Base-by-base conservation (phyloP, 2,797 vertebrate genomes). In the Pipistrellus pygmaeus region DNA sequence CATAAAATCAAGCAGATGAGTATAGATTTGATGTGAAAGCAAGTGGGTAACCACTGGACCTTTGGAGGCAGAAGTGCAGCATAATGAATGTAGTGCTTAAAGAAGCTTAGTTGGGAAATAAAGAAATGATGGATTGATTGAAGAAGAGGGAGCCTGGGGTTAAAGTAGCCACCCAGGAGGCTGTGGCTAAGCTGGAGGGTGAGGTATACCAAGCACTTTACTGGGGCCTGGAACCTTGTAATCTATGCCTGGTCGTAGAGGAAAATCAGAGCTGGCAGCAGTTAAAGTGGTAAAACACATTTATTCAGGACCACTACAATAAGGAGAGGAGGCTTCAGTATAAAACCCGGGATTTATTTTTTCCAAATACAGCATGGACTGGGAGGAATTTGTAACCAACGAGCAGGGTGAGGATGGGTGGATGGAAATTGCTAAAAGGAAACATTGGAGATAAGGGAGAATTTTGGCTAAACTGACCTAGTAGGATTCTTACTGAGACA, bases 11-110 rank as follows among this genome's bases (percentile, higher is more conserved):
- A 72, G 51, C 66, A 73, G 23, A 51, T 73, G 30, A 90, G 62
- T 85, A 72, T 5, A 84, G 57, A 88, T 89, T 93, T 35, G 15
- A 90, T 75, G 11, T 82, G 82, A 90, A 90, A 80, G 30, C 30
- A 83, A 71, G 55, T 76, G 64, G 17, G 15, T 75, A 68, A 38
- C 73, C 57, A 75, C 2, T 69, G 73, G 30, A 78, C 30, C 38
- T 88, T 76, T 55, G 30, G 44, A 83, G 23, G 51, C 27, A 53
- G 32, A 88, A 82, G 30, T 77, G 6, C 20, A 60, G 20, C 41
- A 55, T 69, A 86, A 85, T 80, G 44, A 93, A 53, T 46, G 25
- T 2, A n/a, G 21, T 27, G 10, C 55, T 95, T 85, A 88, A 81
- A 41, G 46, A 77, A 81, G 35, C 85, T 88, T 64, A 51, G 46